Percentiles rank a stretch among this genome's conserved stretches.
phyloP scores from a whole-genome alignment of 2,113 vertebrate genomes.

The Cromileptes altivelis region DNA sequence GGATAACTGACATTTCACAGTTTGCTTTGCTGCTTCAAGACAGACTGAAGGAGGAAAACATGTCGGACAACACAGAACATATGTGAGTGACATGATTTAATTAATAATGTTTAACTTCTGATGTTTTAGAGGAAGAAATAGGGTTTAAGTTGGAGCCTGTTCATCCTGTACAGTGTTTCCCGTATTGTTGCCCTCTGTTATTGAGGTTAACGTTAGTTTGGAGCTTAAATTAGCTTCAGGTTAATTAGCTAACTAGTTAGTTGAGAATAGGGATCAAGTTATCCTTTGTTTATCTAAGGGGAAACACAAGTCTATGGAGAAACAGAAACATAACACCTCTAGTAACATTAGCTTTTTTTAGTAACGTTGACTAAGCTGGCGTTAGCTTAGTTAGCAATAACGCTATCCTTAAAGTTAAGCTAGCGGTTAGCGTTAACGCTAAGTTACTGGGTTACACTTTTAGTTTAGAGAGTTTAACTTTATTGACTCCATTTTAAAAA shows the following conservation, averaged over 20 bases:
- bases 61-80: conserved; percentile 4
- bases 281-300: not conserved
- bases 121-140: not conserved
- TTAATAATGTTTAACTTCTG: not conserved
- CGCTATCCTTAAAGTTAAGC: too few species aligned
- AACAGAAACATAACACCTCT: not conserved
- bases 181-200: not conserved
- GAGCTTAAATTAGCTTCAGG: not conserved
- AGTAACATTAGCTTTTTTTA: not conserved
- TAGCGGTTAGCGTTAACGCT: not conserved
- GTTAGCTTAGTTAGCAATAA: too few species aligned
- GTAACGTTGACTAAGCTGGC: not conserved
- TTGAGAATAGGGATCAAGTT: not conserved
- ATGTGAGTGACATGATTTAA: conserved; percentile 27
- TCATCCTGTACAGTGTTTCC: not conserved
- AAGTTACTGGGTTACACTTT: not conserved
- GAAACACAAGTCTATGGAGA: not conserved
- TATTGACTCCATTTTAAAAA: not conserved
- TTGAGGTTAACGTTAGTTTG: not conserved
- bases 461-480: not conserved
- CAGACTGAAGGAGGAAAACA: not conserved
- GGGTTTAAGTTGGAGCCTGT: not conserved
- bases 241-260: not conserved
- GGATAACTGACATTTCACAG: too few species aligned
- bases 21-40: not conserved